Percentiles rank a stretch among this genome's conserved stretches.
These are phyloP conservation scores for Chaunax sp. DNA, from an alignment of 2,797 vertebrate species.

Conservation along the genomic window DNA sequence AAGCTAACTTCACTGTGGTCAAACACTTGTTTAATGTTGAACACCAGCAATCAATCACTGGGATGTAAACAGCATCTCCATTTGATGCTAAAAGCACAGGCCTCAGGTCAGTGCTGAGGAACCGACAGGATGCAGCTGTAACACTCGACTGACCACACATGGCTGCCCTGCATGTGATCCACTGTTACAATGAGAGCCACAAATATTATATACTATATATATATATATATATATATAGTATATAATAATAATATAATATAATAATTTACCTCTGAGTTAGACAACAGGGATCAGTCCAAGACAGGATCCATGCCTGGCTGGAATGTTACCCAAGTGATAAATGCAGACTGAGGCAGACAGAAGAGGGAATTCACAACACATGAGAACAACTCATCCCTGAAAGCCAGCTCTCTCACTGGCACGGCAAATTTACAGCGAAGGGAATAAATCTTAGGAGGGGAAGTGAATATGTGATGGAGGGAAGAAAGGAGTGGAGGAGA, in stretches of 20 bases:
- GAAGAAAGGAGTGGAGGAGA: slow-evolving; percentile 28
- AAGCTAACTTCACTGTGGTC: not conserved
- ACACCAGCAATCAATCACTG: slow-evolving; percentile 5
- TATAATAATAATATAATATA: slow-evolving; percentile 36
- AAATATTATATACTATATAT: too few species aligned
- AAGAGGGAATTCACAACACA: slow-evolving; percentile 57
- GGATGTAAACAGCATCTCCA: slow-evolving; percentile 21
- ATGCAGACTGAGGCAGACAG: slow-evolving; percentile 61
- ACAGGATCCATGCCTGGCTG: slow-evolving; percentile 54
- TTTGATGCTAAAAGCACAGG: slow-evolving; percentile 29
- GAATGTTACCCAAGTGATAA: slow-evolving; percentile 66
- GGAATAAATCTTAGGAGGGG: slow-evolving; percentile 67
- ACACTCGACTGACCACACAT: slow-evolving; percentile 22
- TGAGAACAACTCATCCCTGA: slow-evolving; percentile 66
- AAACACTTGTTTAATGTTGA: not conserved
- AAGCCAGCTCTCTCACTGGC: slow-evolving; percentile 66
- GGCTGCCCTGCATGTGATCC: slow-evolving; percentile 23
- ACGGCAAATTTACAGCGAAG: slow-evolving; percentile 58
- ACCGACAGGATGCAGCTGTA: slow-evolving; percentile 52
- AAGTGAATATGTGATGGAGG: slow-evolving; percentile 57
- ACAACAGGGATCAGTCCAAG: slow-evolving; percentile 36
- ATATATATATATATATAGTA: too few species aligned
- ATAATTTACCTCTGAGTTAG: slow-evolving; percentile 52
- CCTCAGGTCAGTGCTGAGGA: slow-evolving; percentile 28
- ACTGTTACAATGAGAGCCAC: slow-evolving; percentile 15